phyloP scores from a whole-genome alignment of 2,888 invertebrate genomes.

The Eutolmus rufibarbis region DNA sequence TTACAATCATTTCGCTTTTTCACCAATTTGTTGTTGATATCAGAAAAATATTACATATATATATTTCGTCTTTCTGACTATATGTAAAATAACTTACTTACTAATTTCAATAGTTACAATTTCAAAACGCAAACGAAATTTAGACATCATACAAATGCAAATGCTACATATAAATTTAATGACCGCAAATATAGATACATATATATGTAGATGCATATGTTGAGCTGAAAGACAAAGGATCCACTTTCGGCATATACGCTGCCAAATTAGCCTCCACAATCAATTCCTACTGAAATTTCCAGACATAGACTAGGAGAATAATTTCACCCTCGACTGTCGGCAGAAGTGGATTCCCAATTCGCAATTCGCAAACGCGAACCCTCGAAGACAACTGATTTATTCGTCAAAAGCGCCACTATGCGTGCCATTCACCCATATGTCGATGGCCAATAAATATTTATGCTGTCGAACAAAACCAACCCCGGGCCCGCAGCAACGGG shows the following conservation, averaged over 20 bases:
- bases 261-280: neutral
- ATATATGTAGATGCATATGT: no score
- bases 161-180: no score
- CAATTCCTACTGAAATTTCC: neutral
- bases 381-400: neutral
- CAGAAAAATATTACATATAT: no score
- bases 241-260: neutral
- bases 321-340: neutral
- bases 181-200: no score
- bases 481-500: neutral
- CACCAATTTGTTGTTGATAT: no score
- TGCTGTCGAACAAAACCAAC: neutral
- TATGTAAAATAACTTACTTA: no score
- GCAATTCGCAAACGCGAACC: neutral
- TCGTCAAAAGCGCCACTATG: neutral
- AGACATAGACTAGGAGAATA: neutral
- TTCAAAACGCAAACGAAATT: no score
- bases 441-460: neutral
- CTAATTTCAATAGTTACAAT: no score
- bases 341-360: neutral
- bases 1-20: no score
- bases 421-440: neutral
- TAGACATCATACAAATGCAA: no score
- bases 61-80: no score
- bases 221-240: no score